A percentile compares a stretch with the other conserved stretches of the same genome.
These are phyloP conservation scores for Sylvicola cinctus DNA, from an alignment of 2,888 invertebrate species.

Conservation along the genomic window DNA sequence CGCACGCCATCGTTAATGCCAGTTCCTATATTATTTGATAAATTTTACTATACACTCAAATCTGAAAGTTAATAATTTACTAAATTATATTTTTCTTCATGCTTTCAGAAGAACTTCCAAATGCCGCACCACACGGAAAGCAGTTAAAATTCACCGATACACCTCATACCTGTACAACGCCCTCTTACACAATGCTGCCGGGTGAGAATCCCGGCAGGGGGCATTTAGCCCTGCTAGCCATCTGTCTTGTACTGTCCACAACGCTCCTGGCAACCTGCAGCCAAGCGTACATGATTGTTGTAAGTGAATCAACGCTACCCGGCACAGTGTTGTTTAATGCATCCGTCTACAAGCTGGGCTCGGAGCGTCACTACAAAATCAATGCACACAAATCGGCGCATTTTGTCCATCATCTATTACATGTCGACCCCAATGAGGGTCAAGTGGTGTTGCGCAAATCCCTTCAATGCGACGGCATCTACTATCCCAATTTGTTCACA, in stretches of 20 bases:
- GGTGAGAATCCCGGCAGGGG: neutral
- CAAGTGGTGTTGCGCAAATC: slow-evolving; percentile 49
- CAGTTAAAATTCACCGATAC: too few species aligned
- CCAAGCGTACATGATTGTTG: slow-evolving; percentile 33
- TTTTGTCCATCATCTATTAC: slow-evolving; percentile 58
- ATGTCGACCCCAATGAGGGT: slow-evolving; percentile 54
- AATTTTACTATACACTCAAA: too few species aligned
- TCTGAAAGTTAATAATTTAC: too few species aligned
- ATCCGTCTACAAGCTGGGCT: slow-evolving; percentile 59
- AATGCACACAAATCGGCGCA: slow-evolving; percentile 63
- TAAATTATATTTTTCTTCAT: too few species aligned
- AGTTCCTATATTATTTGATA: too few species aligned
- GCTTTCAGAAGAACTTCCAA: too few species aligned
- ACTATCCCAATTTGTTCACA: slow-evolving; percentile 68
- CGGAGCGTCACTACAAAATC: slow-evolving; percentile 56
- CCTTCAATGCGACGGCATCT: slow-evolving; percentile 58
- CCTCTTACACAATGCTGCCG: neutral
- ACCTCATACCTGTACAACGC: too few species aligned
- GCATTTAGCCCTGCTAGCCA: neutral
- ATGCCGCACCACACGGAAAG: too few species aligned
- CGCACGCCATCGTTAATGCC: too few species aligned
- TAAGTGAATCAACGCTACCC: slow-evolving; percentile 35
- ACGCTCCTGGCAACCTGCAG: neutral
- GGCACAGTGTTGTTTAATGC: slow-evolving; percentile 56
- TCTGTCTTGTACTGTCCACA: neutral